Conservation (phyloP, 2,113 vertebrate species). For the Progne subis region DNA sequence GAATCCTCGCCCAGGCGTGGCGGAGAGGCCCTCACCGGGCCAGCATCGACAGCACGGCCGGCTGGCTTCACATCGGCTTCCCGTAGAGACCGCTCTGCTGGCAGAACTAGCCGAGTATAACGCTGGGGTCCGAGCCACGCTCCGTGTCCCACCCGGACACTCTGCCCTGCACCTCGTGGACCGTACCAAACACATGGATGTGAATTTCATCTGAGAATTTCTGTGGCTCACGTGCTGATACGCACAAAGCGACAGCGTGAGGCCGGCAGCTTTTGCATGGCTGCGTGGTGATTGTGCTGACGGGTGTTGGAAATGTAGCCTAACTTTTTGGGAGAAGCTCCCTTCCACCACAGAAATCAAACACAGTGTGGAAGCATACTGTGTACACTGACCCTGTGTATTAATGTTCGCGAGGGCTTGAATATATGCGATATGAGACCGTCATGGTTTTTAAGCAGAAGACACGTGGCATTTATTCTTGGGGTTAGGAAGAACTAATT, state of each 20-base stretch:
- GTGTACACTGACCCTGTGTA: fast-evolving
- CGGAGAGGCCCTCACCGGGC: background rate
- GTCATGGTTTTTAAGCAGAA: background rate
- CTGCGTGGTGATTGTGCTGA: background rate
- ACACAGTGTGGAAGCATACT: fast-evolving
- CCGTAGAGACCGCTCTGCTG: background rate
- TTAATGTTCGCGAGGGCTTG: background rate
- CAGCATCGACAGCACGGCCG: background rate
- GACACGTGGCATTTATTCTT: background rate
- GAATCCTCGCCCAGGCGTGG: background rate
- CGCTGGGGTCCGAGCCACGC: background rate
- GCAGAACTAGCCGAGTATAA: fast-evolving
- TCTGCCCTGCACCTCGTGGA: background rate
- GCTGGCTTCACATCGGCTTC: background rate
- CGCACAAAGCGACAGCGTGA: background rate
- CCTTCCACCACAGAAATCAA: background rate
- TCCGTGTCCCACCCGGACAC: background rate
- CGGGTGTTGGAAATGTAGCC: background rate
- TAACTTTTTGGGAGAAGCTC: background rate
- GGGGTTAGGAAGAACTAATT: background rate
- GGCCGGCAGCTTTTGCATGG: background rate
- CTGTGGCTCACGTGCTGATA: background rate
- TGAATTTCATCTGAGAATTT: background rate
- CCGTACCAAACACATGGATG: background rate
- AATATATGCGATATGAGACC: fast-evolving